Evolutionary conservation across 1,140 invertebrate genomes (phyloP).

Genomic region (Andrena cerasifolii): DNA sequence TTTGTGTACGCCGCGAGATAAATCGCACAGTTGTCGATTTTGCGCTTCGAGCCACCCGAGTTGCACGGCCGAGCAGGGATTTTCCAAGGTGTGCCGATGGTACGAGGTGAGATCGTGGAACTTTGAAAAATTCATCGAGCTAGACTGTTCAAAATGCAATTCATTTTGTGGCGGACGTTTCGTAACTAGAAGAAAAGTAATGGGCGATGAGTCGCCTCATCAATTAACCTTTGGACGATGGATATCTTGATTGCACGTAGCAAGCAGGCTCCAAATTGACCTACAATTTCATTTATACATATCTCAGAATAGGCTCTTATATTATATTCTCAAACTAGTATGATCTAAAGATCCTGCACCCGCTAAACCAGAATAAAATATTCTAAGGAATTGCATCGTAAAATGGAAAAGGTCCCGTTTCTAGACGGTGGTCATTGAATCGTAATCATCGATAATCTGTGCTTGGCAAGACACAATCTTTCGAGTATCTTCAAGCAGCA

Average conservation of each 20-base stretch:
- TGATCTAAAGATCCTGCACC: no score
- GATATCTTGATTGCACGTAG: no score
- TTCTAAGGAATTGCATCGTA: not conserved
- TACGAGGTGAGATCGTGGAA: slow-evolving; percentile 18
- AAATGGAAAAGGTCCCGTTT: not conserved
- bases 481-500: not conserved
- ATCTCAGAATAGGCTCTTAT: no score
- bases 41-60: not conserved
- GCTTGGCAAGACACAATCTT: not conserved
- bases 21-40: not conserved
- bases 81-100: not conserved
- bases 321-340: no score
- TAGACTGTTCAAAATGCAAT: not conserved
- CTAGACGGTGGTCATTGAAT: not conserved
- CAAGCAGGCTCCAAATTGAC: no score
- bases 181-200: no score
- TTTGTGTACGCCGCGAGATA: not conserved
- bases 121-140: not conserved
- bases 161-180: not conserved
- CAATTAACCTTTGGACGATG: no score
- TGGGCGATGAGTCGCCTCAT: no score
- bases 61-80: not conserved
- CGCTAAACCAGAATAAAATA: no score
- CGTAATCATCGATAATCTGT: no score
- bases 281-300: no score